Evolutionary conservation across 53 echinoderm and acorn worm species (phyloP), one percentile per base, ranked within the genome.

Genomic region (Stichopus horrens): DNA sequence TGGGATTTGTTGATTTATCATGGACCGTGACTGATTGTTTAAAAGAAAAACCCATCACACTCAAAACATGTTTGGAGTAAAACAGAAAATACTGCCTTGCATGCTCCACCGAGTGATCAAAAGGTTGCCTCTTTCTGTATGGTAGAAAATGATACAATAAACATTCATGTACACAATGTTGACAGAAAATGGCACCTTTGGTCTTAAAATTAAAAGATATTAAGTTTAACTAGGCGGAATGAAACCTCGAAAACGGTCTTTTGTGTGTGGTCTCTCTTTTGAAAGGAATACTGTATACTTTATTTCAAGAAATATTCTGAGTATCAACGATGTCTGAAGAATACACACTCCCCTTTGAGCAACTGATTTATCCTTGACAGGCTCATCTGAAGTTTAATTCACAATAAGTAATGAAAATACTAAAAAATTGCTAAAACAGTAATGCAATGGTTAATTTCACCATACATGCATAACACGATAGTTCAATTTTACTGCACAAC

Each of bases 31-130:
- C 81, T 81, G 81, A 81, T 56, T 81, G 81, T 81, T 81, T 81
- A 81, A 81, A 81, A 57, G 58, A 81, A 54, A 81, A 21, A 21
- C 57, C 81, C 81, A 81, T 81, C 57, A 81, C 81, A 81, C 81
- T 81, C 81, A 81, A 81, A 81, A 81, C 81, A 81, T 81, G 81
- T 81, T 81, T 81, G 57, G 81, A 81, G 23, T 81, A 81, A 81
- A 58, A 21, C 57, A 81, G 81, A 81, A 81, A 81, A 81, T 81
- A 81, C 81, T 81, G 81, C 81, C 56, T 56, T 81, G 57, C 9
- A 58, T 20, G 58, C 81, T 57, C 57, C 57, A 81, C 21, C 7
- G 19, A 81, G 81, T 57, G 55, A 55, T 81, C 57, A 57, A 19
- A 75, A 23, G 81, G 57, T 81, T 58, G 22, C 56, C 56, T 21